phyloP scores from a whole-genome alignment of 2,113 vertebrate genomes.

The Riparia riparia region DNA sequence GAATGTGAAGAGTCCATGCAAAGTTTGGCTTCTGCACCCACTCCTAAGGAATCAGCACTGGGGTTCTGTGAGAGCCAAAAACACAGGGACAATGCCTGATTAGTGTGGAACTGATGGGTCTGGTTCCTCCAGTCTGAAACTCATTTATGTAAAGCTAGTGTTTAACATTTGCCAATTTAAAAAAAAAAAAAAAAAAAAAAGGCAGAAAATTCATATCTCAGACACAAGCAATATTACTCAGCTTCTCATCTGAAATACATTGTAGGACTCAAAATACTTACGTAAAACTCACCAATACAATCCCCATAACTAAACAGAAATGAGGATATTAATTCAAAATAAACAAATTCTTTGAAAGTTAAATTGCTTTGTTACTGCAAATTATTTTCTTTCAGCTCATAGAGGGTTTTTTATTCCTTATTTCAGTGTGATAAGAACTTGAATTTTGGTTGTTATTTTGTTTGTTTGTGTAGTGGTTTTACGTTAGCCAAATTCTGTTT shows the following conservation, averaged over 20 bases:
- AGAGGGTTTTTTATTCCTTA: not conserved
- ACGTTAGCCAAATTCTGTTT: too few species aligned
- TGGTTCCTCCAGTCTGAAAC: not conserved
- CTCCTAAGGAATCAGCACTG: not conserved
- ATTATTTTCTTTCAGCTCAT: not conserved
- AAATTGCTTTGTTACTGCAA: not conserved
- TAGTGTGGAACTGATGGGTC: not conserved
- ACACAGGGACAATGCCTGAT: not conserved
- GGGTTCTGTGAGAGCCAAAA: fast-evolving
- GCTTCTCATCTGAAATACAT: not conserved
- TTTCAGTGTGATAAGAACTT: not conserved
- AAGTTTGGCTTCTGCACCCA: not conserved
- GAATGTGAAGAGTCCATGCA: fast-evolving
- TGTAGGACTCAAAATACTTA: not conserved
- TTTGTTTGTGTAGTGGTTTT: not conserved
- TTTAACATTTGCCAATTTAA: not conserved
- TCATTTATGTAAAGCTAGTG: not conserved
- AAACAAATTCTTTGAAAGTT: not conserved
- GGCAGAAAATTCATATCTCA: not conserved
- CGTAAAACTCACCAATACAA: not conserved
- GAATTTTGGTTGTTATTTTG: not conserved
- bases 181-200: not conserved
- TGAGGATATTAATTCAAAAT: not conserved
- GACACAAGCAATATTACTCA: not conserved
- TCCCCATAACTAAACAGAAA: not conserved